Base-by-base conservation (phyloP, 1,140 invertebrate genomes). In the Microplitis demolitor region DNA sequence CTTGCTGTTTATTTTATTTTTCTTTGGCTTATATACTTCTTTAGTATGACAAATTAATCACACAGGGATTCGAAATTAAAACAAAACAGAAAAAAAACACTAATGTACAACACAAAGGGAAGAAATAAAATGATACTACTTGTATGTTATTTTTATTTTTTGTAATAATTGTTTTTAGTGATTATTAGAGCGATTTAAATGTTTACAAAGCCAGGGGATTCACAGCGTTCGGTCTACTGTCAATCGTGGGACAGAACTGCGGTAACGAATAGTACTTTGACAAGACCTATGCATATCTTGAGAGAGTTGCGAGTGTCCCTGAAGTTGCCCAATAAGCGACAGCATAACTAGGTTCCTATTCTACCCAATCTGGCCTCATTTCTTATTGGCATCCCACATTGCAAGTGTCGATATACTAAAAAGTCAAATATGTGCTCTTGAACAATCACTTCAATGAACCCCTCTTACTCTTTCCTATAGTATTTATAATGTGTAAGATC, bases 351-450 rank as follows among this genome's bases (percentile, higher is more conserved):
- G 60, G 66, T 64, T 63, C 45, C 4, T 35, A 70, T 72, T 72
- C 74, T 72, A 66, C 74, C 50, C 70, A 53, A 67, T 76, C 66
- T 86, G 84, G 82, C 84, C 84, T 80, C 84, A 85, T 84, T 85
- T 81, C 80, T 79, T 85, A 79, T 84, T 86, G 84, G 84, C 84
- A 84, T 85, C 60, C 16, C 24, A 83, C 80, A 62, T 51, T 68
- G 53, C 39, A 33, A 34, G n/a, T 61, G 14, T 54, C 53, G 5
- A 73, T 79, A 77, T 84, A 82, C 81, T 83, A 83, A 80, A 83
- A 75, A 73, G 74, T 73, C 66, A 76, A 74, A 78, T 79, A 82
- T 78, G 78, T 81, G 80, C 78, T 81, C 66, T 45, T 45, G 39
- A 45, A 45, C 39, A 45, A 45, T 45, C 39, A 45, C 37, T 5